A percentile compares a stretch with the other conserved stretches of the same genome.
These are phyloP conservation scores for Pterocles burchelli DNA, from an alignment of 2,113 vertebrate genomes.

Conservation along the genomic window DNA sequence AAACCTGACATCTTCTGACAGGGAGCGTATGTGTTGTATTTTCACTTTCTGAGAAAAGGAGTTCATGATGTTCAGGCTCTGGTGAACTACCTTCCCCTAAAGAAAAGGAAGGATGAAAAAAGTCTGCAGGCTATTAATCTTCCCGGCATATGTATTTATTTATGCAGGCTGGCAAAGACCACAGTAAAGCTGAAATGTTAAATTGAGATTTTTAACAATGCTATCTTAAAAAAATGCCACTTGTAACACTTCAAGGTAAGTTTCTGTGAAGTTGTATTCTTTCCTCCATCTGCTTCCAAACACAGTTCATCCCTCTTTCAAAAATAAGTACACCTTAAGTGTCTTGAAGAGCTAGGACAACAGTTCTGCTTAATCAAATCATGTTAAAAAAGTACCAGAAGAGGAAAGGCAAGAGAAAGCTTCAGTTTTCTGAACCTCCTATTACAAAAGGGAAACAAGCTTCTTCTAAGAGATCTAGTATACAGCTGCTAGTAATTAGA, in stretches of 20 bases:
- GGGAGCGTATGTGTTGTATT: constrained; percentile 90
- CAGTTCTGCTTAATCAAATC: neutral
- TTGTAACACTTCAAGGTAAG: neutral
- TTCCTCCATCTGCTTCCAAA: neutral
- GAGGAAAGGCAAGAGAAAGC: neutral
- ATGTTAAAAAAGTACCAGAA: neutral
- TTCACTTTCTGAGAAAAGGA: constrained; percentile 96
- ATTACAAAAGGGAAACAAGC: neutral
- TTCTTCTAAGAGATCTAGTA: neutral
- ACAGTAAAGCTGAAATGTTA: neutral
- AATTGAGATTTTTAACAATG: neutral
- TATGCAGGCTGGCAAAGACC: neutral
- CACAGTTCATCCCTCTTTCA: neutral
- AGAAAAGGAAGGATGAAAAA: constrained; percentile 23
- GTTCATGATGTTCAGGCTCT: constrained; percentile 92
- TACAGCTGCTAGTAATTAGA: neutral
- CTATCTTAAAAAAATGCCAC: neutral
- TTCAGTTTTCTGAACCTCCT: neutral
- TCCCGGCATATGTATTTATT: neutral
- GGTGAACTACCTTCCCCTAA: constrained; percentile 95
- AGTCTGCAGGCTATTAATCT: neutral
- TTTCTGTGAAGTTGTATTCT: neutral
- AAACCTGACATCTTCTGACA: constrained; percentile 93
- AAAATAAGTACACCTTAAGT: neutral
- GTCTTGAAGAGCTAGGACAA: neutral